Evolutionary conservation across 2,888 invertebrate genomes (phyloP).

Genomic region (Mesoligia furuncula): DNA sequence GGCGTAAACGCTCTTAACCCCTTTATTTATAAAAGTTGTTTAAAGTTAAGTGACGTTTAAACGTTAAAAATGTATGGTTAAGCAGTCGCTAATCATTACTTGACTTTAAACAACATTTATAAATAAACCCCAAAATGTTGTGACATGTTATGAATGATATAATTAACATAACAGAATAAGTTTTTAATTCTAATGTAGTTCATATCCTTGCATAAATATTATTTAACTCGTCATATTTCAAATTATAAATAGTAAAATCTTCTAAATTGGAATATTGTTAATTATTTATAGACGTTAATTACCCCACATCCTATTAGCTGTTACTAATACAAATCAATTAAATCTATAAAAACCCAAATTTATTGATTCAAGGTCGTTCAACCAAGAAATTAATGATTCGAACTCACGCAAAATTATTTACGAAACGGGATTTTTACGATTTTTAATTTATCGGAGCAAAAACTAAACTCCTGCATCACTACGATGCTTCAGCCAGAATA

Average conservation of each 20-base stretch:
- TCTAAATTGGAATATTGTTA: neutral
- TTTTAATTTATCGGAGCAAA: slow-evolving; percentile 22
- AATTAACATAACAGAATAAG: neutral
- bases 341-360: neutral
- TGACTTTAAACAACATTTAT: too few species aligned
- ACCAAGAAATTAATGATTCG: slow-evolving; percentile 23
- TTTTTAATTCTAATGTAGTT: neutral
- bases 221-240: neutral
- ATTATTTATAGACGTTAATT: neutral
- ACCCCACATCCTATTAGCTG: neutral
- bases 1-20: too few species aligned
- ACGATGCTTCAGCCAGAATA: neutral
- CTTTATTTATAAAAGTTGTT: neutral
- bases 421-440: slow-evolving; percentile 28
- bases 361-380: slow-evolving; percentile 16
- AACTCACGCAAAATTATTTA: slow-evolving; percentile 28
- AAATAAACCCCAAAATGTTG: too few species aligned
- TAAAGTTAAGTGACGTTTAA: neutral
- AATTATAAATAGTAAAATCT: neutral
- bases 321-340: neutral
- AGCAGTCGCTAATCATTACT: too few species aligned
- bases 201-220: slow-evolving; percentile 3
- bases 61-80: neutral
- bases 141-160: neutral
- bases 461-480: neutral